A percentile compares a stretch with the other conserved stretches of the same genome.
These are phyloP conservation scores for Regulus satrapa DNA, from an alignment of 2,113 vertebrate species.

Conservation along the genomic window DNA sequence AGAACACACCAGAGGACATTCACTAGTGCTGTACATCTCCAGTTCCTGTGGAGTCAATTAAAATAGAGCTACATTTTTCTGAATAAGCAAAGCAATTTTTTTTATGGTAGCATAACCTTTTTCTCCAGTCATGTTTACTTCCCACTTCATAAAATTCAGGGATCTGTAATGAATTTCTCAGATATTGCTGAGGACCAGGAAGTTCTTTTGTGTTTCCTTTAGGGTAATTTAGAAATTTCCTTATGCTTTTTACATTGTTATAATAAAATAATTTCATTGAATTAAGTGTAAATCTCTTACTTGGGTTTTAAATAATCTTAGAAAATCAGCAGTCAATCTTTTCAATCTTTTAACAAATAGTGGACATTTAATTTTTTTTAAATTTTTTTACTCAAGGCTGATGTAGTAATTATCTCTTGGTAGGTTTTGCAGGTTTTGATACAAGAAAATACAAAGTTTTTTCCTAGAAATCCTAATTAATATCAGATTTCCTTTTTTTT, in stretches of 20 bases:
- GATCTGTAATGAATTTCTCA: not conserved
- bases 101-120: not conserved
- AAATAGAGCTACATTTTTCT: not conserved
- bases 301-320: not conserved
- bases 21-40: not conserved
- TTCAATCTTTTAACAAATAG: not conserved
- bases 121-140: not conserved
- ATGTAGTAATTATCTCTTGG: not conserved
- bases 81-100: not conserved
- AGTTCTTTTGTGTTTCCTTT: not conserved
- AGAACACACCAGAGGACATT: not conserved
- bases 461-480: not conserved
- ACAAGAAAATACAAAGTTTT: not conserved
- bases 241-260: not conserved
- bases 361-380: not conserved
- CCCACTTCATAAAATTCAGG: not conserved
- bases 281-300: not conserved
- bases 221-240: not conserved
- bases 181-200: not conserved
- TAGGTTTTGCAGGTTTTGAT: not conserved
- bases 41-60: conserved; percentile 10
- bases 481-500: not conserved
- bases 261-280: not conserved
- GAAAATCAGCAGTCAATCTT: not conserved
- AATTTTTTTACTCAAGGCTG: not conserved